These are phyloP conservation scores for Sterrhoptilus dennistouni DNA, from an alignment of 2,113 vertebrate genomes.

Conservation along the genomic window DNA sequence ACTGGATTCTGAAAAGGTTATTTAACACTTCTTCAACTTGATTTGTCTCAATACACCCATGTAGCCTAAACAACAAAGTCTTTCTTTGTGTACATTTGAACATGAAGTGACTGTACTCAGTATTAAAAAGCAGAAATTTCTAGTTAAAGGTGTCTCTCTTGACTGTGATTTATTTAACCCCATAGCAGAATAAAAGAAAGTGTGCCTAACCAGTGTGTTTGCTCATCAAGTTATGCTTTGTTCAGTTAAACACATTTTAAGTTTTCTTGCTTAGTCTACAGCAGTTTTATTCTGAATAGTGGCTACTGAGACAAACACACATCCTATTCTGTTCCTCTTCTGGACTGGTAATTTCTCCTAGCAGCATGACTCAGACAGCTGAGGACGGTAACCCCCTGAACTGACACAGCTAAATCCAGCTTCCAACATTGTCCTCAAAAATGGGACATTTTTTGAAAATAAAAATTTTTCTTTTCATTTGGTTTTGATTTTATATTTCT, in stretches of 20 bases:
- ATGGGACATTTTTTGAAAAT: not conserved
- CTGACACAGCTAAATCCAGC: not conserved
- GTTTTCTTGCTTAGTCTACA: not conserved
- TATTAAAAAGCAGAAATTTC: not conserved
- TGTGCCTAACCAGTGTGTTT: not conserved
- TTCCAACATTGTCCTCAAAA: not conserved
- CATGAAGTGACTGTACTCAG: not conserved
- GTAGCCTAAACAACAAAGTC: not conserved
- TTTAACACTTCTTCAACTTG: not conserved
- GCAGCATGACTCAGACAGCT: not conserved
- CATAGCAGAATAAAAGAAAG: not conserved
- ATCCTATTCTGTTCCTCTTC: not conserved
- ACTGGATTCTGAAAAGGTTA: constrained; percentile 95
- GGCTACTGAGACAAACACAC: not conserved
- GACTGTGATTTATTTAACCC: not conserved
- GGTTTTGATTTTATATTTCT: not conserved
- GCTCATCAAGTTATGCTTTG: not conserved
- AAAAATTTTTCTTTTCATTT: not conserved
- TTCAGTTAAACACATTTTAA: not conserved
- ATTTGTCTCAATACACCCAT: not conserved
- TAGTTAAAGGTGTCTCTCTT: not conserved
- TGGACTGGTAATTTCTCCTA: not conserved
- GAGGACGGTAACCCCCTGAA: not conserved
- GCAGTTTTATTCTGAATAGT: not conserved
- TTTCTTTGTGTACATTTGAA: not conserved